Conservation (phyloP, 2,113 vertebrate genomes). For the Ceyx margarethae region DNA sequence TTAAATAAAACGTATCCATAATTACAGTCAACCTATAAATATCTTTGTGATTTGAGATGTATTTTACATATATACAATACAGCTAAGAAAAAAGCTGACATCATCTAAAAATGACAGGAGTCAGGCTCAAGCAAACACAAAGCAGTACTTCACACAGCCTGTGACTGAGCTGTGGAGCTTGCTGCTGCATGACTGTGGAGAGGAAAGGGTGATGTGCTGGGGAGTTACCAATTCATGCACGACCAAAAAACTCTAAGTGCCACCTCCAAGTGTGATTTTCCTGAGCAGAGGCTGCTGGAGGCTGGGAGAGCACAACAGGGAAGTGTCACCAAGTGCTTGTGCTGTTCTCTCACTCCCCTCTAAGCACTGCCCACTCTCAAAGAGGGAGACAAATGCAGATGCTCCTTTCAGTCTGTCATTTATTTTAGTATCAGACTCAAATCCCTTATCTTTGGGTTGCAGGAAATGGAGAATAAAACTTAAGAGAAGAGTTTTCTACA, state of each 20-base stretch:
- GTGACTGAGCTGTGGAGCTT: not conserved
- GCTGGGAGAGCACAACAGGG: not conserved
- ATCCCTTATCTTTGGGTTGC: not conserved
- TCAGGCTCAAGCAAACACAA: not conserved
- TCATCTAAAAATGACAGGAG: not conserved
- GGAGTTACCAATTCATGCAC: not conserved
- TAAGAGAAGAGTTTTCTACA: not conserved
- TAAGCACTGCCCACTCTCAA: not conserved
- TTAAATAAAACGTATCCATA: not conserved
- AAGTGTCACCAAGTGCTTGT: not conserved
- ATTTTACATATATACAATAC: not conserved
- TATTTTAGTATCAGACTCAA: not conserved
- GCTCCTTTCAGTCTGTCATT: not conserved
- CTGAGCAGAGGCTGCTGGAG: not conserved
- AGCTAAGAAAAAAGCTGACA: not conserved
- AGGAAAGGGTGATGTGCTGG: not conserved
- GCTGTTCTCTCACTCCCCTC: not conserved
- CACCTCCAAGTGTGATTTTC: not conserved
- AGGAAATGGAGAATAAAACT: not conserved
- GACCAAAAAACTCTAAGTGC: not conserved
- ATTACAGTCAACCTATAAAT: not conserved
- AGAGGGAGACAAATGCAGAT: not conserved
- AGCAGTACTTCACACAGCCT: not conserved
- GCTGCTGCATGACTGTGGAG: not conserved
- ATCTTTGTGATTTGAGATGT: not conserved